phyloP scores from a whole-genome alignment of 2,888 invertebrate species.

The Drosophila neutralis region DNA sequence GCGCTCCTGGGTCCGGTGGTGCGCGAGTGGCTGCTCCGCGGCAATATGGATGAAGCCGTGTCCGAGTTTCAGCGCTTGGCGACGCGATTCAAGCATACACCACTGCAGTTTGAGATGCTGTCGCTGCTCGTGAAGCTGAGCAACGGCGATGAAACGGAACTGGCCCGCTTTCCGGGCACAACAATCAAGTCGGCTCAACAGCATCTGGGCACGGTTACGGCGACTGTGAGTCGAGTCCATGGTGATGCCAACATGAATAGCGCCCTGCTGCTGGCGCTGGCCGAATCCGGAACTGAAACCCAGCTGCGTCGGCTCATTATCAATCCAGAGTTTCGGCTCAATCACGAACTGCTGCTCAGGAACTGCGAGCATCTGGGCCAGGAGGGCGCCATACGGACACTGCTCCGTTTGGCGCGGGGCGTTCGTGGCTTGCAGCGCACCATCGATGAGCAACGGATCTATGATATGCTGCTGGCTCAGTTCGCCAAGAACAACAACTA shows the following conservation, averaged over 20 bases:
- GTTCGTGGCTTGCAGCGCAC: slow-evolving; percentile 80
- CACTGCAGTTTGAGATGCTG: slow-evolving; percentile 88
- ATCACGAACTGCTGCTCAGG: slow-evolving; percentile 86
- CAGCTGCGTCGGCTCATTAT: slow-evolving; percentile 85
- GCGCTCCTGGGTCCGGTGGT: slow-evolving; percentile 88
- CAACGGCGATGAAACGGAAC: slow-evolving; percentile 64
- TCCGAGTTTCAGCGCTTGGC: slow-evolving; percentile 86
- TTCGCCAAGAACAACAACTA: slow-evolving; percentile 80
- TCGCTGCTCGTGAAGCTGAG: slow-evolving; percentile 83
- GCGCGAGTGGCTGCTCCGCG: slow-evolving; percentile 87
- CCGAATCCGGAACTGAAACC: slow-evolving; percentile 85
- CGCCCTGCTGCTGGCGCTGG: slow-evolving; percentile 85
- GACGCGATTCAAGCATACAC: slow-evolving; percentile 87
- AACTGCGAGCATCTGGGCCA: slow-evolving; percentile 85
- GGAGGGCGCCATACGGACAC: slow-evolving; percentile 76
- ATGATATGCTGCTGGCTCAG: slow-evolving; percentile 80
- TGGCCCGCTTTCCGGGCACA: slow-evolving; percentile 58
- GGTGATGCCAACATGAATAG: slow-evolving; percentile 84
- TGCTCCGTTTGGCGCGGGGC: slow-evolving; percentile 81
- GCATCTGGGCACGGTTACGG: slow-evolving; percentile 82
- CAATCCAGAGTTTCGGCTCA: slow-evolving; percentile 86
- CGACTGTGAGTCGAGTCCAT: slow-evolving; percentile 83
- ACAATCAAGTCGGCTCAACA: slow-evolving; percentile 79
- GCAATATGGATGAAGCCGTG: slow-evolving; percentile 85
- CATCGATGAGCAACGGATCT: slow-evolving; percentile 82